A percentile compares a stretch with the other conserved stretches of the same genome.
Conservation (phyloP, 2,797 vertebrate species). For the Gambelia wislizenii region DNA sequence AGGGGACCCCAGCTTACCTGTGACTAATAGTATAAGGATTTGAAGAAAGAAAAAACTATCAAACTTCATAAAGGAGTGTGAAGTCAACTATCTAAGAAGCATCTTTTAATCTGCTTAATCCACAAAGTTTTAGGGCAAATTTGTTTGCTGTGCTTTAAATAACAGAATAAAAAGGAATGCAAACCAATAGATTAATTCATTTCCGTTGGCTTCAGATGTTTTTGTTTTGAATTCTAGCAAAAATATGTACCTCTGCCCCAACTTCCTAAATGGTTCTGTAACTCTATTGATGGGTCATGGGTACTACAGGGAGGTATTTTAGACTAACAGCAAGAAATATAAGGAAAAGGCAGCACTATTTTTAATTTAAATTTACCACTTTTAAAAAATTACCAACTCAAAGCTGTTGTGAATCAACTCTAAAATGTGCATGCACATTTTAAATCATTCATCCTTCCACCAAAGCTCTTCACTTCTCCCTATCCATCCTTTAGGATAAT, state of each 20-base stretch:
- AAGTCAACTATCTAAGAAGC: neutral
- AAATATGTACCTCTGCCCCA: neutral
- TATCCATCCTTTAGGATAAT: neutral
- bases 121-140: neutral
- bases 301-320: neutral
- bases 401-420: neutral
- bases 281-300: neutral
- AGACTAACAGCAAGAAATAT: neutral
- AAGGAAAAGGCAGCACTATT: neutral
- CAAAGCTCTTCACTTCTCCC: neutral
- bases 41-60: neutral
- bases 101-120: neutral
- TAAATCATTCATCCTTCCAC: neutral
- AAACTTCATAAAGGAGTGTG: neutral
- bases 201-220: neutral
- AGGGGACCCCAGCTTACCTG: too few species aligned
- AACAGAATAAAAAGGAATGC: neutral
- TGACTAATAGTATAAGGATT: neutral
- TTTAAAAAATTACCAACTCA: neutral
- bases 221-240: neutral
- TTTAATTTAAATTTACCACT: neutral
- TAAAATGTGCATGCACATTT: neutral
- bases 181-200: neutral
- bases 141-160: neutral
- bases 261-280: neutral